Evolutionary conservation across 2,113 vertebrate species (phyloP).

Genomic region (Colinus virginianus): DNA sequence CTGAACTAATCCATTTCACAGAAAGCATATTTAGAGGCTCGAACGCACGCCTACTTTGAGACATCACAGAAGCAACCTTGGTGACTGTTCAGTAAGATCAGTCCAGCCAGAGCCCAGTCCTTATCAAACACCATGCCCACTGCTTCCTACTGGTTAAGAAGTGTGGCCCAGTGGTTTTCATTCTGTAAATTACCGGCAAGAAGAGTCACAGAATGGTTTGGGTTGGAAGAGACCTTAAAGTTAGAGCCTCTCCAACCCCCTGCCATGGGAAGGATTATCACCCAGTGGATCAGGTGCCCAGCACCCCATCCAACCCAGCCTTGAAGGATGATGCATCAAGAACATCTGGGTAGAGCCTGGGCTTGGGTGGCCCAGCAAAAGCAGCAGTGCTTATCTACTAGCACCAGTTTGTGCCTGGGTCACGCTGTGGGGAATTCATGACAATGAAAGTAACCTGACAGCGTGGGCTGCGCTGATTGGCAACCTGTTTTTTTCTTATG

Average conservation of each 20-base stretch:
- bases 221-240: too few relatives aligned
- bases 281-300: too few relatives aligned
- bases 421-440: neutral
- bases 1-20: neutral
- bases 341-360: neutral
- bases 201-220: neutral
- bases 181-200: neutral
- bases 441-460: neutral
- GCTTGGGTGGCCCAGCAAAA: neutral
- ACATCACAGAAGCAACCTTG: neutral
- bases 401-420: neutral
- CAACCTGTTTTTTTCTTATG: neutral
- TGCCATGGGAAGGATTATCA: too few relatives aligned
- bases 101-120: rapidly evolving
- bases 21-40: neutral
- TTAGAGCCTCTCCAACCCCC: too few relatives aligned
- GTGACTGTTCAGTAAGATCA: neutral
- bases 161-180: rapidly evolving
- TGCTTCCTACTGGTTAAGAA: neutral
- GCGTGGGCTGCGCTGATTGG: neutral
- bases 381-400: neutral
- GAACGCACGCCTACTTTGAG: neutral
- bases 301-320: too few relatives aligned
- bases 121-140: neutral
- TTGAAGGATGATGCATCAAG: neutral